These are phyloP conservation scores for Conus ventricosus DNA, from an alignment of 1,140 invertebrate species.

Conservation along the genomic window DNA sequence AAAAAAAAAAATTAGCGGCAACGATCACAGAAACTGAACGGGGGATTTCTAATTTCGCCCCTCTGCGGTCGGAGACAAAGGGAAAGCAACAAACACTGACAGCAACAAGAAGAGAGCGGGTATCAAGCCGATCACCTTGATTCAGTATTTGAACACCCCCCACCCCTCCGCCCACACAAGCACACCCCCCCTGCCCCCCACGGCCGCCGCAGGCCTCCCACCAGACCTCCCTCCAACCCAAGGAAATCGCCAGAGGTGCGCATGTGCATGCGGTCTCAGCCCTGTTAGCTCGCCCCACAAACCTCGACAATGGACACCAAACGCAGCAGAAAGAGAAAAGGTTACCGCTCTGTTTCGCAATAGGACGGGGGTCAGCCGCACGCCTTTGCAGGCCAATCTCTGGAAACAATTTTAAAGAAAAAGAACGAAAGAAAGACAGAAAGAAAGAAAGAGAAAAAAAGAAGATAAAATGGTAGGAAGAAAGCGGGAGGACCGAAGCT, in stretches of 20 bases:
- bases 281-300: background rate
- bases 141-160: background rate
- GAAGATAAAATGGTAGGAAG: background rate
- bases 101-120: background rate
- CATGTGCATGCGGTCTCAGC: conserved; percentile 5
- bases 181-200: background rate
- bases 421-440: too few species aligned
- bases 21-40: background rate
- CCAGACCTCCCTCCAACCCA: background rate
- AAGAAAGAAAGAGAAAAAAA: background rate
- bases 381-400: background rate
- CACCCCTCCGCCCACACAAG: too few species aligned
- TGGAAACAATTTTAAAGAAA: background rate
- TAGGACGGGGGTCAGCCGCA: background rate
- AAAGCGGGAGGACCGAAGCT: too few species aligned
- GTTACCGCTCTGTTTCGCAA: background rate
- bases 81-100: background rate
- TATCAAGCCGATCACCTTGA: background rate
- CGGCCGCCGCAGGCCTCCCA: background rate
- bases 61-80: background rate
- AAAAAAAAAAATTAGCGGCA: background rate
- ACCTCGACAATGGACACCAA: background rate
- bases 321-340: background rate
- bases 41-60: background rate
- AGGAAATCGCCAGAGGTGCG: background rate